These are phyloP conservation scores for Phortica okadai DNA, from an alignment of 2,888 invertebrate species.

Conservation along the genomic window DNA sequence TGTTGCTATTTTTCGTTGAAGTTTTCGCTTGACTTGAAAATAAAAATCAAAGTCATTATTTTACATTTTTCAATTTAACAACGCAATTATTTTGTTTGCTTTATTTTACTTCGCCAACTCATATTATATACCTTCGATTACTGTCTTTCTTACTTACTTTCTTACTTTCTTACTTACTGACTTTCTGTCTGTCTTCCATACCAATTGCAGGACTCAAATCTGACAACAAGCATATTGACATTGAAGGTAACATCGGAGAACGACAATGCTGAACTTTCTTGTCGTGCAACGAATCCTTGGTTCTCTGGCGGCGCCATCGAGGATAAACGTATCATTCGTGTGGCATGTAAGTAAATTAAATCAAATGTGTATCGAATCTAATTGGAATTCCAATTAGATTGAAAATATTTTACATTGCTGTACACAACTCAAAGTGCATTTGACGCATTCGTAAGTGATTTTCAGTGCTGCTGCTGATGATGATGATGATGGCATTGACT, in stretches of 20 bases:
- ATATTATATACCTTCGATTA: neutral
- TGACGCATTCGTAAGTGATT: too few species aligned
- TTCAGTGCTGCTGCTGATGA: neutral
- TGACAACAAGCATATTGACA: constrained; percentile 85
- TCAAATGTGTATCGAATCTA: neutral
- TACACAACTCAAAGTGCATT: neutral
- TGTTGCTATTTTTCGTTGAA: neutral
- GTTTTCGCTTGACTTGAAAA: neutral
- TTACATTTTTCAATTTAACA: constrained; percentile 27
- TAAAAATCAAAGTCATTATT: constrained; percentile 55
- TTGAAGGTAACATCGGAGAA: constrained; percentile 87
- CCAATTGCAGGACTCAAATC: constrained; percentile 76
- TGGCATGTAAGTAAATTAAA: constrained; percentile 85
- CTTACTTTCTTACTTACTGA: constrained; percentile 4
- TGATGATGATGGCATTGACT: neutral
- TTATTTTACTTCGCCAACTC: neutral
- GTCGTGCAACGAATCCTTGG: constrained; percentile 91
- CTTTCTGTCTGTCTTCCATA: constrained; percentile 27
- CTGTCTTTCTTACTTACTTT: neutral
- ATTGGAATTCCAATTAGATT: constrained; percentile 5
- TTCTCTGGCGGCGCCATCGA: constrained; percentile 89
- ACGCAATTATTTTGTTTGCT: constrained; percentile 1
- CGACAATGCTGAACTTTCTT: constrained; percentile 88
- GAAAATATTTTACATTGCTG: neutral
- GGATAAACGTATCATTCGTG: constrained; percentile 85